Evolutionary conservation across 2,888 invertebrate genomes (phyloP).

Genomic region (Mimumesa dahlbomi): DNA sequence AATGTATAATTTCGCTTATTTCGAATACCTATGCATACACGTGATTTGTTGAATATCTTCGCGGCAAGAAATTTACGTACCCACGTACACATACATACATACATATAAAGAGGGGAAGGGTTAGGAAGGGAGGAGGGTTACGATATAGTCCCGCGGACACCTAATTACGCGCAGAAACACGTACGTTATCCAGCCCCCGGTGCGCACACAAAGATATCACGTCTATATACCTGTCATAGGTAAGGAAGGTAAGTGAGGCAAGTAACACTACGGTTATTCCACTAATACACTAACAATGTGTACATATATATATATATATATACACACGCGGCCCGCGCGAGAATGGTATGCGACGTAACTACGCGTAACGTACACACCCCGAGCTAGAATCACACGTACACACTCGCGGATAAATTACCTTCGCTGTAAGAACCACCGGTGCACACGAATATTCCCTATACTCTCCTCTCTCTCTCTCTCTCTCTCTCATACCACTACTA

Average conservation of each 20-base stretch:
- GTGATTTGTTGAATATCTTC: constrained; percentile 6
- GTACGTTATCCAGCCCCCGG: neutral
- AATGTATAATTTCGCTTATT: neutral
- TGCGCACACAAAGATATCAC: neutral
- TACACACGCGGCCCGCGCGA: neutral
- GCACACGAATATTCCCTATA: neutral
- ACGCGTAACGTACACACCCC: neutral
- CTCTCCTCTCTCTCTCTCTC: neutral
- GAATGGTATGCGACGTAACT: constrained; percentile 14
- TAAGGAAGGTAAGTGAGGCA: constrained; percentile 9
- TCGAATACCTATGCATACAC: neutral
- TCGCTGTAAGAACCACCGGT: neutral
- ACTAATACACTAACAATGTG: neutral
- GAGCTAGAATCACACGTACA: constrained; percentile 10
- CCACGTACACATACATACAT: neutral
- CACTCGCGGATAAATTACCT: constrained; percentile 21
- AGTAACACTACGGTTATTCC: constrained; percentile 3
- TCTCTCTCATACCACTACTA: constrained; percentile 19
- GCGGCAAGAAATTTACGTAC: neutral
- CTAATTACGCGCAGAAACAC: constrained; percentile 9
- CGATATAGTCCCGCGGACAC: neutral
- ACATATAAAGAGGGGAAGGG: too few relatives aligned
- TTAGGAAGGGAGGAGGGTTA: too few relatives aligned
- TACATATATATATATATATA: too few relatives aligned
- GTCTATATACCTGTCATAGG: constrained; percentile 12